Base-by-base conservation (phyloP, 37 sponge, comb jelly and placozoan genomes). In the Cliona cf. orientalis region DNA sequence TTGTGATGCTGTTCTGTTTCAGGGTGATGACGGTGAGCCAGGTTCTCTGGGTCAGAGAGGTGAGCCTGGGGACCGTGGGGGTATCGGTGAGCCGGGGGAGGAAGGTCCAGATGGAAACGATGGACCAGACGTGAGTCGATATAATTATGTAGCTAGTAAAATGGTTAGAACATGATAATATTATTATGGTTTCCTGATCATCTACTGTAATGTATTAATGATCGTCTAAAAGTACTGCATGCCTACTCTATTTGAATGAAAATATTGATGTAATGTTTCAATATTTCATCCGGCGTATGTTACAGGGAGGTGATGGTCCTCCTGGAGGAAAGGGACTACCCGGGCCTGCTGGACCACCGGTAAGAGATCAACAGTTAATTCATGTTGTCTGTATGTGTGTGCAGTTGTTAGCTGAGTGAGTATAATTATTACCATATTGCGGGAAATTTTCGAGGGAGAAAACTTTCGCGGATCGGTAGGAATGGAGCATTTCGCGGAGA, bases 321-420 rank as follows among this genome's bases (percentile, higher is more conserved):
- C 43, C 75, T 76, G 85, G 85, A 70, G 34, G 42, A 23, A 42
- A 73, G 11, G 87, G 87, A 56, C 74, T 73, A 28, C 38, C 33
- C 14, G 87, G 87, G 37, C 12, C 57, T 49, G 11, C 56, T 55
- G 87, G 87, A 72, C 43, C 80, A 29, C 32, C 36, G 61, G 87
- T 86, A 62, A 79, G 87, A n/a, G n/a, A n/a, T n/a, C n/a, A n/a
- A n/a, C n/a, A n/a, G n/a, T n/a, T n/a, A n/a, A n/a, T n/a, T n/a
- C n/a, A n/a, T n/a, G n/a, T n/a, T n/a, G n/a, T n/a, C n/a, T n/a
- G n/a, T n/a, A n/a, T n/a, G n/a, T n/a, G n/a, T n/a, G n/a, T n/a
- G n/a, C n/a, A n/a, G n/a, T n/a, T n/a, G n/a, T n/a, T n/a, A n/a
- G n/a, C n/a, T n/a, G n/a, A n/a, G n/a, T n/a, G n/a, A n/a, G n/a